Evolutionary conservation across 2,797 vertebrate genomes (phyloP).

Genomic region (Emydoidea blandingii): DNA sequence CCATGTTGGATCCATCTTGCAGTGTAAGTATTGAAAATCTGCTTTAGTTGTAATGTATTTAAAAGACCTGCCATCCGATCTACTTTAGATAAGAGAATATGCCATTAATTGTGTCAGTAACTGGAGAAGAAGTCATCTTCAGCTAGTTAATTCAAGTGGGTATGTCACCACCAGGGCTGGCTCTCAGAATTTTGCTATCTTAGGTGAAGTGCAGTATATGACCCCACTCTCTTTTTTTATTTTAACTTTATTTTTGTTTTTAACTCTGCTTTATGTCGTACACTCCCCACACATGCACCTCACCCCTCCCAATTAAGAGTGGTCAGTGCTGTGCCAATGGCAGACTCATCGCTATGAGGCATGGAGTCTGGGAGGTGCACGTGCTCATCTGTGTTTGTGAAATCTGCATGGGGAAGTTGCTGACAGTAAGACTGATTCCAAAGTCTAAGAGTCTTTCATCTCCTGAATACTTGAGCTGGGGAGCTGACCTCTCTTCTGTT

Average conservation of each 20-base stretch:
- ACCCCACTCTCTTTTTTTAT: background rate
- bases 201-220: background rate
- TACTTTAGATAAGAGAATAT: background rate
- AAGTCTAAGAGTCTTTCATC: background rate
- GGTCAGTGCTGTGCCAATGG: background rate
- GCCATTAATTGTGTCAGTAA: background rate
- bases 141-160: background rate
- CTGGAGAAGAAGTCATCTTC: background rate
- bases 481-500: background rate
- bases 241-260: background rate
- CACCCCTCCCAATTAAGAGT: background rate
- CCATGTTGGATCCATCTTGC: slow-evolving; percentile 87
- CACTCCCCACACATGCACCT: background rate
- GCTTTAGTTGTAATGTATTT: background rate
- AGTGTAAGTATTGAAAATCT: slow-evolving; percentile 80
- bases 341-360: background rate
- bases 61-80: background rate
- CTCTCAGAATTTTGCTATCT: background rate
- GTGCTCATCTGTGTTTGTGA: background rate
- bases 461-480: background rate
- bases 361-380: background rate
- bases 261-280: background rate
- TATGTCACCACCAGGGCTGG: background rate
- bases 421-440: background rate
- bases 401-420: background rate